phyloP scores from a whole-genome alignment of 2,797 vertebrate genomes.

The Pygocentrus nattereri region DNA sequence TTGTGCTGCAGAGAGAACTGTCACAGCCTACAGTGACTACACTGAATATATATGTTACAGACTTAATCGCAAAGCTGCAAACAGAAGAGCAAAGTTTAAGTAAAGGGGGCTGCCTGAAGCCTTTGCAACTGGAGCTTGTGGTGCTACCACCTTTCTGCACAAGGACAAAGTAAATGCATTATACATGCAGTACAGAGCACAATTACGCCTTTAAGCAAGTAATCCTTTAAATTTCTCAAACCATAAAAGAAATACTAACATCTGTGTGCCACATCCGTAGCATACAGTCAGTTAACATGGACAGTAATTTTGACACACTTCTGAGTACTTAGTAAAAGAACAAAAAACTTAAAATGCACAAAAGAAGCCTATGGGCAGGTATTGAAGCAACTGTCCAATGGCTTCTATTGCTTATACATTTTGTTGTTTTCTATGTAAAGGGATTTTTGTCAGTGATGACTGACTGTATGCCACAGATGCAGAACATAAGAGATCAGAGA shows the following conservation, averaged over 20 bases:
- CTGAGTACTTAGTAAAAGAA: neutral
- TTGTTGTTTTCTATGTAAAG: neutral
- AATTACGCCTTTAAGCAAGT: neutral
- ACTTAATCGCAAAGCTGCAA: constrained; percentile 17
- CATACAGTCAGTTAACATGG: neutral
- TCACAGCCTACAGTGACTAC: constrained; percentile 46
- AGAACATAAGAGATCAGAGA: no score
- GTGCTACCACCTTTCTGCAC: neutral
- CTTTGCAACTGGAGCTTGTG: neutral
- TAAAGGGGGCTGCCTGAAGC: constrained; percentile 33
- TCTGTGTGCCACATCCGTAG: neutral
- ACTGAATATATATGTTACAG: constrained; percentile 34
- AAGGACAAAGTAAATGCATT: neutral
- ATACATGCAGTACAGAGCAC: neutral
- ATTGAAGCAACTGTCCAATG: no score
- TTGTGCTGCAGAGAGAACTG: constrained; percentile 44
- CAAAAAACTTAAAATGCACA: neutral
- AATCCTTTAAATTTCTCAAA: no score
- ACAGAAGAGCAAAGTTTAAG: constrained; percentile 48
- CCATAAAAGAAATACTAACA: neutral
- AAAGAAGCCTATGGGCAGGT: neutral
- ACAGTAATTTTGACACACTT: neutral
- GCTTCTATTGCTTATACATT: neutral
- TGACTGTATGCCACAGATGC: neutral
- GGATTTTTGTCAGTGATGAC: neutral